A percentile compares a stretch with the other conserved stretches of the same genome.
phyloP scores from a whole-genome alignment of 2,888 invertebrate species.

The Chaitophorus viminalis region DNA sequence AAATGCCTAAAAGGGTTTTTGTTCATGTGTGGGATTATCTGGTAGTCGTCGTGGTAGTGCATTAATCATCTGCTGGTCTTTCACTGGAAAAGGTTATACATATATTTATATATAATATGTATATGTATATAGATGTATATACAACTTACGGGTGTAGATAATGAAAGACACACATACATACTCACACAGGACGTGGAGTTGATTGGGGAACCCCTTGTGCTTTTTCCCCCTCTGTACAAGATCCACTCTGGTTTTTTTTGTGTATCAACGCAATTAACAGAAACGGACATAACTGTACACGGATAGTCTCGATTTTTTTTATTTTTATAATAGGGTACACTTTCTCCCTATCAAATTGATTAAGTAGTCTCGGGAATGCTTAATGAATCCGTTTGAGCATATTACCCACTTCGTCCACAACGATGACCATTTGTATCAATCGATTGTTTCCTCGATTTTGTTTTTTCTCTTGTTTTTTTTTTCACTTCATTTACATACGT shows the following conservation, averaged over 20 bases:
- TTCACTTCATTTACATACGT: not conserved
- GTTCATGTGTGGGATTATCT: conserved; percentile 45
- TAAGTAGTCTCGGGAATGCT: conserved; percentile 48
- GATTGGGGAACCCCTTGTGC: conserved; percentile 43
- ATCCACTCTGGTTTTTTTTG: not conserved
- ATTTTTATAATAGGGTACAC: conserved; percentile 7
- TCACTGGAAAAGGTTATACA: conserved; percentile 38
- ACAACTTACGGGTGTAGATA: conserved; percentile 21
- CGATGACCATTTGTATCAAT: conserved; percentile 49
- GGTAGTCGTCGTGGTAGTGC: conserved; percentile 59
- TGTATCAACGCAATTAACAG: conserved; percentile 55
- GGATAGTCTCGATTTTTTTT: conserved; percentile 46
- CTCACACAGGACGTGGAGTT: conserved; percentile 42
- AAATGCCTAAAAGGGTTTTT: conserved; percentile 59
- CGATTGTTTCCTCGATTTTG: conserved; percentile 26
- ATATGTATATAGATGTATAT: conserved; percentile 12
- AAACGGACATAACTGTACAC: conserved; percentile 48
- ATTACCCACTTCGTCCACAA: conserved; percentile 1
- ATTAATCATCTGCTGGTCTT: conserved; percentile 59
- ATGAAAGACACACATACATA: conserved; percentile 35
- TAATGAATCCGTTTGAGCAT: conserved; percentile 52
- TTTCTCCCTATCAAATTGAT: conserved; percentile 39
- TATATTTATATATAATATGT: not conserved
- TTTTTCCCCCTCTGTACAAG: conserved; percentile 6
- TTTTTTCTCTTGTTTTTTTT: conserved; percentile 32